Base-by-base conservation (phyloP, 2,797 vertebrate species). In the Coreius guichenoti region DNA sequence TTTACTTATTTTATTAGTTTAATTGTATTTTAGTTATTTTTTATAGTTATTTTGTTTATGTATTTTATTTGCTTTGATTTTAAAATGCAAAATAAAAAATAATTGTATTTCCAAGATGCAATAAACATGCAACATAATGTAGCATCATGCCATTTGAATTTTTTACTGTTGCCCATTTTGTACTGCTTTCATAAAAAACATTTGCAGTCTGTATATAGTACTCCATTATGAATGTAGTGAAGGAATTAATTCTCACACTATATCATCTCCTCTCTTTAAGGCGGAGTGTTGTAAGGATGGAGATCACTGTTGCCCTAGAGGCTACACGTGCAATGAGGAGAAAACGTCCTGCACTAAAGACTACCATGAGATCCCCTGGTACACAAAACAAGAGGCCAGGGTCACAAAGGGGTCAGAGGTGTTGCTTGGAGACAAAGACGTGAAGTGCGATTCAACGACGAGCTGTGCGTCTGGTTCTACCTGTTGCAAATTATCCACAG, bases 401-500 rank as follows among this genome's bases (percentile, higher is more conserved):
- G 67, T 67, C 58, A 16, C 45, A 14, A 36, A 21, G 58, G 58
- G 54, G 29, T 81, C 86, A 2, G 61, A 80, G 39, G 51, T 29
- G 68, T 81, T 33, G 0, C 56, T 54, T 75, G 78, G 14, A 3
- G 16, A 68, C 2, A 23, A 49, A 0, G 94, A 95, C 2, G 89
- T 95, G 1, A 94, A 94, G 80, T 96, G 95, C 56, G 95, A 96
- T 78, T 21, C 94, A 68, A 89, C 91, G 49, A 95, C 85, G 89
- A 95, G 93, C 91, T 96, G 95, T 29, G 92, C 95, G 0, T 76
- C 94, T 0, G 95, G 95, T 1, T 93, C 92, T 7, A 96, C 95
- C 67, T 96, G 95, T 92, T 96, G 95, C 63, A 92, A 89, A 21
- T 92, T 96, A 85, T n/a, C 81, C 36, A 89, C 92, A 0, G 94